Percentiles rank a stretch among this genome's conserved stretches.
phyloP scores from a whole-genome alignment of 2,797 vertebrate genomes.

The Benthosema pterotum region DNA sequence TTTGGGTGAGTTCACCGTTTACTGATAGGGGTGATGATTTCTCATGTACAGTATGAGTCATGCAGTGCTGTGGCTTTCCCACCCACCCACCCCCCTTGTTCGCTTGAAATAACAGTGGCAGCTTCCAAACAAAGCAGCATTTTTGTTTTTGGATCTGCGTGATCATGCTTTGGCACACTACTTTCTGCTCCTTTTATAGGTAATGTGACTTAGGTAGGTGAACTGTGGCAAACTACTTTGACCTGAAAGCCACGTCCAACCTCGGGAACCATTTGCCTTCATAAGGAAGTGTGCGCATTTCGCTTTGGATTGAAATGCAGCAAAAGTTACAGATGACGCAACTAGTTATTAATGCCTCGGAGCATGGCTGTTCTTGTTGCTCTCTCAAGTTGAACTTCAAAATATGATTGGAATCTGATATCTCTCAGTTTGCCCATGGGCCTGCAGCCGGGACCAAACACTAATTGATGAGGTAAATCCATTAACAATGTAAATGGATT shows the following conservation, averaged over 20 bases:
- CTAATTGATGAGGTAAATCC: neutral
- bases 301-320: conserved; percentile 36
- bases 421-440: neutral
- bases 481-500: too few relatives aligned
- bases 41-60: conserved; percentile 73
- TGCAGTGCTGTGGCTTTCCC: conserved; percentile 41
- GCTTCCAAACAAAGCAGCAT: conserved; percentile 75
- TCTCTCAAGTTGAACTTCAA: neutral
- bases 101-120: conserved; percentile 65
- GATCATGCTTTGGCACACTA: conserved; percentile 50
- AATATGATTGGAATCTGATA: neutral
- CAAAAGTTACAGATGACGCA: neutral
- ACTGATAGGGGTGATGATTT: conserved; percentile 59
- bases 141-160: conserved; percentile 57
- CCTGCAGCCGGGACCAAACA: conserved; percentile 3
- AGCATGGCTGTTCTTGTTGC: conserved; percentile 1
- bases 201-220: conserved; percentile 55
- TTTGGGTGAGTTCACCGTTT: conserved; percentile 42
- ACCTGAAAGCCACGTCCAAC: conserved; percentile 59
- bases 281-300: conserved; percentile 55
- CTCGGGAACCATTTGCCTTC: conserved; percentile 53
- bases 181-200: conserved; percentile 80
- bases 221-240: conserved; percentile 66
- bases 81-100: conserved; percentile 51
- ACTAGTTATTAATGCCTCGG: conserved; percentile 17